Conservation (phyloP, 2,113 vertebrate species). For the Seriola dumerili region DNA sequence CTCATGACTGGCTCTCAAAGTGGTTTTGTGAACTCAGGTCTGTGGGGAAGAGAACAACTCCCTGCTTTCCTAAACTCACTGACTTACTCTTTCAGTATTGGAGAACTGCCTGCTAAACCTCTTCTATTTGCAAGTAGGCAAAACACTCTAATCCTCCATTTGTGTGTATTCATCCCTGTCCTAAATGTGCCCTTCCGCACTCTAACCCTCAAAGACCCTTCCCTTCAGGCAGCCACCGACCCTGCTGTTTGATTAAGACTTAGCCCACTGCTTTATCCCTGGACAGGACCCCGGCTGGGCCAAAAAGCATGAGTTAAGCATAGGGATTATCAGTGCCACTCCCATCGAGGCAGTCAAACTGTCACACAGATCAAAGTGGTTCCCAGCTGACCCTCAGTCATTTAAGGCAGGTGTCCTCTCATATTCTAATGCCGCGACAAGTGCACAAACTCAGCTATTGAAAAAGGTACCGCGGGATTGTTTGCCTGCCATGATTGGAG, state of each 20-base stretch:
- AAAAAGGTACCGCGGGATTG: slow-evolving; percentile 13
- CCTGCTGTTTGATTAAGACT: slow-evolving; percentile 92
- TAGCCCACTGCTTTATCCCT: slow-evolving; percentile 88
- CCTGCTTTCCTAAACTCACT: slow-evolving; percentile 44
- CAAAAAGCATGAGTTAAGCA: slow-evolving; percentile 92
- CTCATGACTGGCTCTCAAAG: slow-evolving; percentile 16
- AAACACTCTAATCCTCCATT: slow-evolving; percentile 82
- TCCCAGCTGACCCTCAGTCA: slow-evolving; percentile 84
- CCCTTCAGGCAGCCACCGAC: slow-evolving; percentile 77
- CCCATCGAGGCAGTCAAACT: slow-evolving; percentile 90
- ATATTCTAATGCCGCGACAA: slow-evolving; percentile 81
- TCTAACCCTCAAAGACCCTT: slow-evolving; percentile 78
- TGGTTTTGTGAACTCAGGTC: slow-evolving; percentile 29
- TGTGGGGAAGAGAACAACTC: slow-evolving; percentile 43
- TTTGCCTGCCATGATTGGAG: slow-evolving; percentile 26
- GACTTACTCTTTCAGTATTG: slow-evolving; percentile 52
- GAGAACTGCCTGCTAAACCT: slow-evolving; percentile 62
- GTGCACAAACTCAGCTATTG: slow-evolving; percentile 65
- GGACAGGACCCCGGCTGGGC: slow-evolving; percentile 89
- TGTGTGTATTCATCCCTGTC: slow-evolving; percentile 80
- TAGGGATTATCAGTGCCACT: slow-evolving; percentile 92
- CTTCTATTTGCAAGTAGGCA: slow-evolving; percentile 77
- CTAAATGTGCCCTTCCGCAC: slow-evolving; percentile 78
- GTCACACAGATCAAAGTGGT: slow-evolving; percentile 90
- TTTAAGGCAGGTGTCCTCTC: slow-evolving; percentile 87